phyloP scores from a whole-genome alignment of 2,888 invertebrate species.

The Gortyna flavago region DNA sequence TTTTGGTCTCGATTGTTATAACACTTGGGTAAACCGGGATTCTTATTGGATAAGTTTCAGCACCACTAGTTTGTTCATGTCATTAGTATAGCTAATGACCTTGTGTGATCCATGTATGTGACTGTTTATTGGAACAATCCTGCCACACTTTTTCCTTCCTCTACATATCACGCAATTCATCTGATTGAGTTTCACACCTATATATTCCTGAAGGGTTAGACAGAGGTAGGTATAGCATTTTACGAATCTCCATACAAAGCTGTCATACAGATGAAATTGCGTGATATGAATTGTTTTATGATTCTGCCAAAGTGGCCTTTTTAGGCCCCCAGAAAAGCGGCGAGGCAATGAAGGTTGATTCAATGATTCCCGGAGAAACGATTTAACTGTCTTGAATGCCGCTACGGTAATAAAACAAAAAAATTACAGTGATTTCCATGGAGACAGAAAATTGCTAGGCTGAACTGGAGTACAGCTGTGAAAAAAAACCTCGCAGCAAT shows the following conservation, averaged over 20 bases:
- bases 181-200: too few relatives aligned
- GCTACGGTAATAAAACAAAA: background rate
- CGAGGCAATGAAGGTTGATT: background rate
- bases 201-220: too few relatives aligned
- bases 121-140: background rate
- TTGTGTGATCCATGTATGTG: background rate
- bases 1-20: background rate
- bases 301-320: too few relatives aligned
- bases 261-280: too few relatives aligned
- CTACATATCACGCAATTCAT: too few relatives aligned
- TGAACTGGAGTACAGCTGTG: background rate
- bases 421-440: background rate
- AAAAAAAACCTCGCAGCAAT: conserved; percentile 8
- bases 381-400: background rate
- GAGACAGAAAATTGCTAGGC: background rate
- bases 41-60: background rate
- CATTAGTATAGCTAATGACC: background rate
- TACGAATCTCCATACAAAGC: too few relatives aligned
- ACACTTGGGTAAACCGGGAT: background rate
- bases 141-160: background rate
- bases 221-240: too few relatives aligned
- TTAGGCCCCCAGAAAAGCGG: background rate
- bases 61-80: background rate
- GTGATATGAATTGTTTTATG: too few relatives aligned
- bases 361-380: background rate